Evolutionary conservation across 2,888 invertebrate species (phyloP).

Genomic region (Rhagonycha lutea): DNA sequence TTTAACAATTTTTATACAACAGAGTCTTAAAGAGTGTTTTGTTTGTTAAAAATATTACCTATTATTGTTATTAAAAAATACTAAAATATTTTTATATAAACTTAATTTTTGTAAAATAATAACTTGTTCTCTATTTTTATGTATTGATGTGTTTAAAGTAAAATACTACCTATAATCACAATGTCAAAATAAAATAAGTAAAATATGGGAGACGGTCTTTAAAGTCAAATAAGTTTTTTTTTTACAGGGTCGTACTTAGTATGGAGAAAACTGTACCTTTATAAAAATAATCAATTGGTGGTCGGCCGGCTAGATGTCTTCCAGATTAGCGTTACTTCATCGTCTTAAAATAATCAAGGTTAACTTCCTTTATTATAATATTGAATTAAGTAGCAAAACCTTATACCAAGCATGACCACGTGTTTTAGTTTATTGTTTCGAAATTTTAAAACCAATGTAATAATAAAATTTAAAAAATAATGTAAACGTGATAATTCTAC

Average conservation of each 20-base stretch:
- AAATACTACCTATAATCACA: not conserved
- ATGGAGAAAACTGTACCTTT: not conserved
- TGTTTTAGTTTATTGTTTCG: not conserved
- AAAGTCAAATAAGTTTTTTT: too few relatives aligned
- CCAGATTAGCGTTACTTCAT: not conserved
- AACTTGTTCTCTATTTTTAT: not conserved
- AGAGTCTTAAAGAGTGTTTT: not conserved
- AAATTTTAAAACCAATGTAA: not conserved
- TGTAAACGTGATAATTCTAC: not conserved
- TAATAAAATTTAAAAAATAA: not conserved
- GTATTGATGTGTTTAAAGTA: not conserved
- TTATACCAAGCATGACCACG: not conserved
- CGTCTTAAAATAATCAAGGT: slow-evolving; percentile 7
- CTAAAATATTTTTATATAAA: not conserved
- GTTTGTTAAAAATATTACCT: not conserved
- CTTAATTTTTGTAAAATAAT: not conserved
- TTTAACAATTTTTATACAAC: not conserved
- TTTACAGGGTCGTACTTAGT: not conserved
- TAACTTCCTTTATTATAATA: not conserved
- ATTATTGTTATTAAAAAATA: not conserved
- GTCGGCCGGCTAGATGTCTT: not conserved
- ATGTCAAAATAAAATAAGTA: not conserved
- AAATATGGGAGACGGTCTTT: too few relatives aligned
- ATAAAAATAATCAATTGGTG: not conserved
- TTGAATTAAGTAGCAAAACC: not conserved